Conservation (phyloP, 2,888 invertebrate species). For the Hydrotaea cyrtoneurina region DNA sequence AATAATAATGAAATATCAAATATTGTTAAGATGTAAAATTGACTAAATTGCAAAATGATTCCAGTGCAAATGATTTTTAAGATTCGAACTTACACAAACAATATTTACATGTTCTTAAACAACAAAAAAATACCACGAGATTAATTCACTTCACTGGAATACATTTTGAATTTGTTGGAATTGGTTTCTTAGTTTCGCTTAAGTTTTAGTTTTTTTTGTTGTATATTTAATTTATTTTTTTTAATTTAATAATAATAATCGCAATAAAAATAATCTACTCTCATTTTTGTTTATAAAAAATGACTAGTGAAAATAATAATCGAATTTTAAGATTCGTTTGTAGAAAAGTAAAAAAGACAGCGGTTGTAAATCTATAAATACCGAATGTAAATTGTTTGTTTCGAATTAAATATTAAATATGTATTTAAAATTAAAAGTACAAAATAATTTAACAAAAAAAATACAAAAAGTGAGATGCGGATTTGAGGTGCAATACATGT, state of each 20-base stretch:
- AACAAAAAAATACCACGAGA: neutral
- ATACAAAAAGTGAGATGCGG: neutral
- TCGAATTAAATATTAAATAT: neutral
- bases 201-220: too few species aligned
- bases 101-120: constrained; percentile 22
- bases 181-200: neutral
- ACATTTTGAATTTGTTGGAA: neutral
- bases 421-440: constrained; percentile 14
- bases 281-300: constrained; percentile 77
- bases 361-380: constrained; percentile 51
- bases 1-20: too few species aligned
- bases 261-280: constrained; percentile 68
- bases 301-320: constrained; percentile 75
- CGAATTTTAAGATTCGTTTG: neutral
- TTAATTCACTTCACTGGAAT: neutral
- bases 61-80: constrained; percentile 37
- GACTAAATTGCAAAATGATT: constrained; percentile 44
- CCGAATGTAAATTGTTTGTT: constrained; percentile 17
- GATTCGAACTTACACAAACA: constrained; percentile 2
- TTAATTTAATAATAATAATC: constrained; percentile 27
- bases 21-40: constrained; percentile 39
- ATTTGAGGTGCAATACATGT: neutral
- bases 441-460: constrained; percentile 26
- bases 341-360: neutral
- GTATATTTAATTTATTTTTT: neutral